phyloP scores from a whole-genome alignment of 1,140 invertebrate species.

The Euschistus heros region DNA sequence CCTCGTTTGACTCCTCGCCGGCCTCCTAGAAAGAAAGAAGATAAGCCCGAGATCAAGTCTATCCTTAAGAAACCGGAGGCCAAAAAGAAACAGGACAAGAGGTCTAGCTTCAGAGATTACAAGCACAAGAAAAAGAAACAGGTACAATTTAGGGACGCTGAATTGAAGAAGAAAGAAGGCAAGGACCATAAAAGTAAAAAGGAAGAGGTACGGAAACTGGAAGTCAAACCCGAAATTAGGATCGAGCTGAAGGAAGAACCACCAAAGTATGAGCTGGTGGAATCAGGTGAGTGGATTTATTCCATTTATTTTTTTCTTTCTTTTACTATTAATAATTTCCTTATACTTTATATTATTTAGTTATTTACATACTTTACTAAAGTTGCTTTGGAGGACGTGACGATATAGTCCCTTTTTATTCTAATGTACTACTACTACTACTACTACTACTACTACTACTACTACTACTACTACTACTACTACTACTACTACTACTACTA shows the following conservation, averaged over 20 bases:
- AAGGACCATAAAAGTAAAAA: neutral
- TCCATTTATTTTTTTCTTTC: neutral
- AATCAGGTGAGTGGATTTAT: neutral
- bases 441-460: too few species aligned
- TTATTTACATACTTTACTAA: neutral
- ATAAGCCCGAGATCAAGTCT: slow-evolving; percentile 41
- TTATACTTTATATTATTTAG: neutral
- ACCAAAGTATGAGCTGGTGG: neutral
- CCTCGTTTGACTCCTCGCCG: slow-evolving; percentile 32
- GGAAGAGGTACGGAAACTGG: neutral
- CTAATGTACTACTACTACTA: too few species aligned
- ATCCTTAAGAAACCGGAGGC: slow-evolving; percentile 52
- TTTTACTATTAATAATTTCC: neutral
- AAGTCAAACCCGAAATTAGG: neutral
- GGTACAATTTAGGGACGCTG: slow-evolving; percentile 32
- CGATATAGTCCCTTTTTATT: neutral
- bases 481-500: too few species aligned
- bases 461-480: too few species aligned
- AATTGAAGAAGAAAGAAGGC: slow-evolving; percentile 18
- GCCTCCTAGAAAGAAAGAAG: slow-evolving; percentile 32
- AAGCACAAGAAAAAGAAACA: slow-evolving; percentile 33
- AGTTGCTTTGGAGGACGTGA: neutral
- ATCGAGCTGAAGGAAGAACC: neutral
- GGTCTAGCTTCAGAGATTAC: slow-evolving; percentile 30
- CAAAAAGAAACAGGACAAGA: slow-evolving; percentile 19